Conservation (phyloP, 2,797 vertebrate genomes). For the Amphiprion clarkii region DNA sequence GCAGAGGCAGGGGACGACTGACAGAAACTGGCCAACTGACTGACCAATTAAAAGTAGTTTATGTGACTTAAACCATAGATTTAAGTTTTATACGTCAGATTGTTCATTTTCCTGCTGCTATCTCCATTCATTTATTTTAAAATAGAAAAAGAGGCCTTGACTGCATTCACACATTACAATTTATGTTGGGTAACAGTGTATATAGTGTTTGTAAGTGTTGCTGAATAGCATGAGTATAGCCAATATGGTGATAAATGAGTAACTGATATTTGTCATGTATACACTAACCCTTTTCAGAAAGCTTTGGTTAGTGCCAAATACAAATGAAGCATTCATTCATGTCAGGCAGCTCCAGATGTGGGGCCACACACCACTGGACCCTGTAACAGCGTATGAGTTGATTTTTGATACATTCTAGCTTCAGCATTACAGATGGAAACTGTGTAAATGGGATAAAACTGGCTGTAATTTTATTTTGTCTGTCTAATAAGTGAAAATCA, state of each 20-base stretch:
- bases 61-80: neutral
- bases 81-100: neutral
- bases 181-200: neutral
- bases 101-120: neutral
- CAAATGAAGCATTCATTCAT: neutral
- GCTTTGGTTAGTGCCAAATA: no score
- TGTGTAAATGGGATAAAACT: neutral
- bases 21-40: conserved; percentile 18
- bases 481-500: neutral
- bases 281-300: neutral
- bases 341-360: no score
- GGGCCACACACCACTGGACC: neutral
- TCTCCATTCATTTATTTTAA: neutral
- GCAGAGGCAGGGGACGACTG: conserved; percentile 26
- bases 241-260: neutral
- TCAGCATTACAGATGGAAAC: neutral
- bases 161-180: neutral
- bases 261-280: neutral
- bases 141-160: neutral
- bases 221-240: neutral
- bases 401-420: neutral
- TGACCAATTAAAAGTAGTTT: conserved; percentile 1
- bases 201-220: neutral
- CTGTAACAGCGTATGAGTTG: neutral
- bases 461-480: neutral